Percentiles rank a stretch among this genome's conserved stretches.
phyloP scores from a whole-genome alignment of 2,113 vertebrate genomes.

The Meleagris gallopavo region DNA sequence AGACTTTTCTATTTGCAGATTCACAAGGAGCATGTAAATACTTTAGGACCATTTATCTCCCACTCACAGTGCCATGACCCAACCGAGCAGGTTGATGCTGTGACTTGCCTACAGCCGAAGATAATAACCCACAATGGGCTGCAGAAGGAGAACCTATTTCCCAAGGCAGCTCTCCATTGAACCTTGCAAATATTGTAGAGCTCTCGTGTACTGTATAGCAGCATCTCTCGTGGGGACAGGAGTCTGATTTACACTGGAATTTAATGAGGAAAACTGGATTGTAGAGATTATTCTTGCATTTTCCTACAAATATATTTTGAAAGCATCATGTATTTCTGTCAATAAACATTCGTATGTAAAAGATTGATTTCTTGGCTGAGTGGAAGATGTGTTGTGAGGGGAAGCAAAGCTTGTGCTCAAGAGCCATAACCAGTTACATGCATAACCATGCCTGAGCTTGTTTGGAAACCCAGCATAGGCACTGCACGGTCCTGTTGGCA shows the following conservation, averaged over 20 bases:
- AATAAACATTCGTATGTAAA: conserved; percentile 79
- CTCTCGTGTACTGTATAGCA: conserved; percentile 45
- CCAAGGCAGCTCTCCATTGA: not conserved
- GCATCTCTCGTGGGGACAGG: conserved; percentile 78
- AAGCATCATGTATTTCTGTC: conserved; percentile 78
- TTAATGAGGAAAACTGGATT: conserved; percentile 77
- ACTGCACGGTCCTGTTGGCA: not conserved
- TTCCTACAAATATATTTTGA: conserved; percentile 87
- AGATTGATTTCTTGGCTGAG: not conserved
- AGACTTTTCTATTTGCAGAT: conserved; percentile 34
- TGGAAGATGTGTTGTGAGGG: not conserved
- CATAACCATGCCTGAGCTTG: not conserved
- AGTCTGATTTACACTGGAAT: conserved; percentile 87
- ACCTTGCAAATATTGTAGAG: conserved; percentile 8
- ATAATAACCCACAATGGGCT: not conserved
- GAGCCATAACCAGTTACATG: rapidly evolving
- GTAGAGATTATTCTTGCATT: conserved; percentile 82
- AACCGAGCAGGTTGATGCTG: not conserved
- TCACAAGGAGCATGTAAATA: not conserved
- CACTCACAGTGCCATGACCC: not conserved
- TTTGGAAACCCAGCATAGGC: not conserved
- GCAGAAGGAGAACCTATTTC: not conserved
- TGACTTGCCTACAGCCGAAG: conserved; percentile 14
- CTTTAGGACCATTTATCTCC: conserved; percentile 9
- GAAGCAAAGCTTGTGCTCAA: not conserved